Evolutionary conservation across 2,113 vertebrate genomes (phyloP).

Genomic region (Pseudonaja textilis): DNA sequence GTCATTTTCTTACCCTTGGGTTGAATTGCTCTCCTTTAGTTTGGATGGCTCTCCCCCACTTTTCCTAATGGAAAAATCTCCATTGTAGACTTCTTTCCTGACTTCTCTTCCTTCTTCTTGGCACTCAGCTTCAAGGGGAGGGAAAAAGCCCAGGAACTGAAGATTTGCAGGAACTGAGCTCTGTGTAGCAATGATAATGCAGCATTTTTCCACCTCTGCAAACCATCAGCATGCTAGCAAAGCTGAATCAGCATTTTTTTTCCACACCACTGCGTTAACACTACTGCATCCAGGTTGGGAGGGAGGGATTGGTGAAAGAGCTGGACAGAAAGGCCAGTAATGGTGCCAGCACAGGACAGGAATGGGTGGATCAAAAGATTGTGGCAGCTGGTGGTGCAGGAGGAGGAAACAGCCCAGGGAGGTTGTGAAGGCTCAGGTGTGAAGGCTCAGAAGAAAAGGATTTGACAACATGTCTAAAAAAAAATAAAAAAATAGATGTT

Average conservation of each 20-base stretch:
- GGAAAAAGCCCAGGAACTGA: neutral
- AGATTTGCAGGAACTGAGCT: neutral
- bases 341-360: neutral
- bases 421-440: no score
- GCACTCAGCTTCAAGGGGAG: neutral
- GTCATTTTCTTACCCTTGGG: neutral
- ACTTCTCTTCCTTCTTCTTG: neutral
- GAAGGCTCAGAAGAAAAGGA: no score
- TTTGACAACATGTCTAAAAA: no score
- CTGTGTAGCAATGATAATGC: neutral
- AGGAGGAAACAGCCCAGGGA: neutral
- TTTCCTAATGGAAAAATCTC: neutral
- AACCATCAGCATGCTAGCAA: neutral
- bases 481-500: no score
- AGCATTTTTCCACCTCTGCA: neutral
- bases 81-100: no score
- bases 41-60: neutral
- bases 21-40: neutral
- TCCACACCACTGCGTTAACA: neutral
- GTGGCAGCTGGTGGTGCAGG: neutral
- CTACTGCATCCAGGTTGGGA: neutral
- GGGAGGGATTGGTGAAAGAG: neutral
- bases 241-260: conserved; percentile 5
- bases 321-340: neutral
- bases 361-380: neutral